Base-by-base conservation (phyloP, 2,113 vertebrate species). In the Asarcornis scutulata region DNA sequence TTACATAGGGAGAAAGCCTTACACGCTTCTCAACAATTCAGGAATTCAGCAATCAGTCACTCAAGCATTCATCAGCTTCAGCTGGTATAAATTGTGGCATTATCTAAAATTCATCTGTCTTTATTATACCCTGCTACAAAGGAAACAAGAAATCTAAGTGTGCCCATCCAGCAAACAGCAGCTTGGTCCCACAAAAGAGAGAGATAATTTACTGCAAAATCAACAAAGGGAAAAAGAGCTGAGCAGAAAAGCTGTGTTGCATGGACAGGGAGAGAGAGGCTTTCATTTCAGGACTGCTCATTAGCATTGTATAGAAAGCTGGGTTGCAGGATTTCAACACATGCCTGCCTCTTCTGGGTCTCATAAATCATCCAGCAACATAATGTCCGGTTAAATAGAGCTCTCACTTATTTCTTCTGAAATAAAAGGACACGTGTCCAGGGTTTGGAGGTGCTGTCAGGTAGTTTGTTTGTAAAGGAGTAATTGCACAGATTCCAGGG, bases 111-210 rank as follows among this genome's bases (percentile, higher is more conserved):
- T 93, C 93, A 98, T 97, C 94, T 96, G 91, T 91, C 96, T 97
- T 96, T 96, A 98, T 98, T 97, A 95, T 83, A 68, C 89, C 67
- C 96, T 93, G 94, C 96, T 89, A 97, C 91, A 78, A 58, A 97
- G 88, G 83, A 90, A 98, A 91, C 71, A 84, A 93, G 94, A 93
- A 95, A 95, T 72, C 81, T 72, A 94, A 91, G 95, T 53, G 60
- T 89, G 74, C 69, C 97, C 96, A 97, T 96, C 97, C 97, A 96
- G 83, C 92, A 95, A 98, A 96, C 89, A 95, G 95, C 87, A 95
- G 89, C 79, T 94, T 91, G 62, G 60, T 93, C 83, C 86, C 93
- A 89, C 92, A 97, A 97, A 94, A 96, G 84, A 26, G 40, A 97
- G 84, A 97, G 86, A 97, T 95, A 97, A 97, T 96, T 96, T 96